Evolutionary conservation across 2,113 vertebrate species (phyloP).

Genomic region (Hemicordylus capensis): DNA sequence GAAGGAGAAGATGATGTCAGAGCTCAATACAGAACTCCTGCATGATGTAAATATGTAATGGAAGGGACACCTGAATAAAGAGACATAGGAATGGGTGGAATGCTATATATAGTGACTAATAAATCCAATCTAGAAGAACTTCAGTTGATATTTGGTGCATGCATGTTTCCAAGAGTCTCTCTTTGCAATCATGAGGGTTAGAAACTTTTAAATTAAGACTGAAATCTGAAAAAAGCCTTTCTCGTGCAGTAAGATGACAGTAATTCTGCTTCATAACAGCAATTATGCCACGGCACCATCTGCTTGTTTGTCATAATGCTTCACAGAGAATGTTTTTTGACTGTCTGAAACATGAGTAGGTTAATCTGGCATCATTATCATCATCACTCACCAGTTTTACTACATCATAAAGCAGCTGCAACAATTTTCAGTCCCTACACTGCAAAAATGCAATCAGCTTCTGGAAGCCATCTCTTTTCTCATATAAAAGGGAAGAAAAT

Average conservation of each 20-base stretch:
- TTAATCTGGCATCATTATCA: neutral
- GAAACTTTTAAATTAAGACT: neutral
- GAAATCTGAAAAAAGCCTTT: neutral
- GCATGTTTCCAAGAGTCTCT: neutral
- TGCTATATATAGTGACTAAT: no score
- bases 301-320: neutral
- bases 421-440: neutral
- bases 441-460: neutral
- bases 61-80: no score
- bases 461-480: neutral
- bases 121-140: neutral
- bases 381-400: neutral
- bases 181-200: neutral
- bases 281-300: neutral
- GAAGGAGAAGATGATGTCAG: no score
- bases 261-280: neutral
- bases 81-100: no score
- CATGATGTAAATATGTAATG: no score
- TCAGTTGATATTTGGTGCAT: neutral
- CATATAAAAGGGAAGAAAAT: neutral
- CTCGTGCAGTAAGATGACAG: neutral
- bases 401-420: accelerated
- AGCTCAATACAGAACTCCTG: no score
- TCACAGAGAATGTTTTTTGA: neutral
- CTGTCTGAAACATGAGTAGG: neutral